Conservation (phyloP, 2,888 invertebrate genomes). For the Acanthopleura granulata region DNA sequence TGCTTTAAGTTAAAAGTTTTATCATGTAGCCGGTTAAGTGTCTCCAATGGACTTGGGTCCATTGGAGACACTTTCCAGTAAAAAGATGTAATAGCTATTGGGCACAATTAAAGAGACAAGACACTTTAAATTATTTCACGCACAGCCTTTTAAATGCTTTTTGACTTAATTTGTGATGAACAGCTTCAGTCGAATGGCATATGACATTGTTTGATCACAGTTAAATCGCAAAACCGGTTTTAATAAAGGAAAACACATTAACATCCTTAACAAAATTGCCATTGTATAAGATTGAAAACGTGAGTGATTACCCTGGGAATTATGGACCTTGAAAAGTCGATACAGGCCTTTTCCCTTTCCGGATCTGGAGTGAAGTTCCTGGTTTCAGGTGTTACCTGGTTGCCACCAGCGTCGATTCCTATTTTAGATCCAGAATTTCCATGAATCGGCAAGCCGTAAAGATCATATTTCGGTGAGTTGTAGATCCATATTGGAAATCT, state of each 20-base stretch:
- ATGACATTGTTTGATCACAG: no score
- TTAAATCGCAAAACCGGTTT: neutral
- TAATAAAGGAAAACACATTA: neutral
- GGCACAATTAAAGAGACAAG: no score
- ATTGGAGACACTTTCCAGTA: no score
- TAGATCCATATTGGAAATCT: slow-evolving; percentile 65
- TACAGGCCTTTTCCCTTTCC: slow-evolving; percentile 46
- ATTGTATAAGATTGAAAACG: neutral
- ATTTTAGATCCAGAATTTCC: slow-evolving; percentile 62
- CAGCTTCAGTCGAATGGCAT: no score
- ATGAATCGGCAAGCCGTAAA: slow-evolving; percentile 61
- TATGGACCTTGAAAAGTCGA: slow-evolving; percentile 47
- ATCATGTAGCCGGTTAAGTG: no score
- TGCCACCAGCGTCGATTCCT: slow-evolving; percentile 62
- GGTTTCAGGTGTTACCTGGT: slow-evolving; percentile 53
- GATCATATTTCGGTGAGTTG: slow-evolving; percentile 45
- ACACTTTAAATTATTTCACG: no score
- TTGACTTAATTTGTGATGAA: no score
- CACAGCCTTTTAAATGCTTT: no score
- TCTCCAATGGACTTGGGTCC: no score
- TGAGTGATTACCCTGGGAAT: slow-evolving; percentile 51
- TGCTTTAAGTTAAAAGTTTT: no score
- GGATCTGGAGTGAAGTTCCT: slow-evolving; percentile 58
- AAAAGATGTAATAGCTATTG: no score
- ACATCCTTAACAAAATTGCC: neutral